phyloP scores from a whole-genome alignment of 2,888 invertebrate genomes.

The Rhagophthalmus giganteus region DNA sequence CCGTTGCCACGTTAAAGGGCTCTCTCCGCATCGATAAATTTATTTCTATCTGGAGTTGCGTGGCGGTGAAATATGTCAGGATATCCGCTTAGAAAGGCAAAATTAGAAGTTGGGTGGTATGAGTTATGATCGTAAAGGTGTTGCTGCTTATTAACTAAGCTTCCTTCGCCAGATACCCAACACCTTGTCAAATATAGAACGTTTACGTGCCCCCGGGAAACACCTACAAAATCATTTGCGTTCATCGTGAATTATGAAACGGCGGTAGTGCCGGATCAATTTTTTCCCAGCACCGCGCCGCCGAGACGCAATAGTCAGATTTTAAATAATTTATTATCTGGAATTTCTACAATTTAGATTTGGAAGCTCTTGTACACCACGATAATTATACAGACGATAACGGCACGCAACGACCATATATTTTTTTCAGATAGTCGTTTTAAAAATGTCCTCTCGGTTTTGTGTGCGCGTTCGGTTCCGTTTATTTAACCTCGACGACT shows the following conservation, averaged over 20 bases:
- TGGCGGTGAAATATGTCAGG: constrained; percentile 38
- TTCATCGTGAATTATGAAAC: neutral
- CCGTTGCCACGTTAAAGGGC: constrained; percentile 5
- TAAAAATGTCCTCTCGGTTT: too few relatives aligned
- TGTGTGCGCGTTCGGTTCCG: too few relatives aligned
- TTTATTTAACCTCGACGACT: too few relatives aligned
- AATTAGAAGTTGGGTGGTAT: constrained; percentile 42
- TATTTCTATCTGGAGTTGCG: constrained; percentile 25
- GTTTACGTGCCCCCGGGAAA: constrained; percentile 3
- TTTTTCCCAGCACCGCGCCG: neutral
- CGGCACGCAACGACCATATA: too few relatives aligned
- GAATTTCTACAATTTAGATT: neutral
- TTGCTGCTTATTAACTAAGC: constrained; percentile 42
- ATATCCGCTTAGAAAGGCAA: constrained; percentile 41
- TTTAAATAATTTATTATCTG: too few relatives aligned
- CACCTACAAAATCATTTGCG: constrained; percentile 7
- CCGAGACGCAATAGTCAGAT: too few relatives aligned
- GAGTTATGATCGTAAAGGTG: constrained; percentile 43
- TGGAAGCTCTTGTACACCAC: too few relatives aligned
- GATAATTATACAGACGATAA: too few relatives aligned
- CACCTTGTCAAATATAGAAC: constrained; percentile 24
- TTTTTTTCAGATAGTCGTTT: too few relatives aligned
- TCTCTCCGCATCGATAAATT: constrained; percentile 28
- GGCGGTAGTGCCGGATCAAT: neutral
- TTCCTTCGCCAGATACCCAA: constrained; percentile 29